Conservation (phyloP, 2,888 invertebrate genomes). For the Acleris cristana region DNA sequence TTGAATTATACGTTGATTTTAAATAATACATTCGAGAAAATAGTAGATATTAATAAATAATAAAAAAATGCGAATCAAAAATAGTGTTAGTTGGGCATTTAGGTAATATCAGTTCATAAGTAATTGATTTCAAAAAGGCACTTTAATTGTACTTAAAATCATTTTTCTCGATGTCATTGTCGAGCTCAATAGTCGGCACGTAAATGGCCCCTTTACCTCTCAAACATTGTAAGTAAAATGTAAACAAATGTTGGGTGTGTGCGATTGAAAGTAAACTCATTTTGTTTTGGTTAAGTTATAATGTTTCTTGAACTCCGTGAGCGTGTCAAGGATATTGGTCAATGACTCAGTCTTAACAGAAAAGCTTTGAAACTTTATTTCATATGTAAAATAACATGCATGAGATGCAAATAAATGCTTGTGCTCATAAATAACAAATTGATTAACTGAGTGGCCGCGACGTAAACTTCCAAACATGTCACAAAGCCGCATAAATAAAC, state of each 20-base stretch:
- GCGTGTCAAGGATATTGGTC: background rate
- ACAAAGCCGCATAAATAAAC: slow-evolving; percentile 22
- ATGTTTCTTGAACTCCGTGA: slow-evolving; percentile 1
- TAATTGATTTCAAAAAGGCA: too few relatives aligned
- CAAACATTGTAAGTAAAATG: slow-evolving; percentile 52
- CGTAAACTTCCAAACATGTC: slow-evolving; percentile 14
- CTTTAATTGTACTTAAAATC: too few relatives aligned
- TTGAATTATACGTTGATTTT: too few relatives aligned
- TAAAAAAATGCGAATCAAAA: too few relatives aligned
- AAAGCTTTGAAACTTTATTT: background rate
- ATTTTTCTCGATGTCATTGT: too few relatives aligned
- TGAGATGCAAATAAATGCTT: slow-evolving; percentile 2
- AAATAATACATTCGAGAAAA: too few relatives aligned
- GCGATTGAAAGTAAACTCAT: slow-evolving; percentile 4
- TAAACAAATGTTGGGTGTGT: slow-evolving; percentile 1
- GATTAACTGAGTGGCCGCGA: background rate
- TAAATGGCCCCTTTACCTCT: background rate
- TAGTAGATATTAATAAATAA: too few relatives aligned
- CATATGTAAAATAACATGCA: background rate
- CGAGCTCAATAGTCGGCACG: too few relatives aligned
- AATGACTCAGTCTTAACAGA: background rate
- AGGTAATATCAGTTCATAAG: too few relatives aligned
- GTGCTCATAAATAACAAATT: background rate
- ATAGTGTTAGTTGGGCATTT: too few relatives aligned
- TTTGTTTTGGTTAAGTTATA: background rate